Evolutionary conservation across 2,113 vertebrate species (phyloP), one percentile per base, ranked within the genome.

Genomic region (Phodopus roborovskii): DNA sequence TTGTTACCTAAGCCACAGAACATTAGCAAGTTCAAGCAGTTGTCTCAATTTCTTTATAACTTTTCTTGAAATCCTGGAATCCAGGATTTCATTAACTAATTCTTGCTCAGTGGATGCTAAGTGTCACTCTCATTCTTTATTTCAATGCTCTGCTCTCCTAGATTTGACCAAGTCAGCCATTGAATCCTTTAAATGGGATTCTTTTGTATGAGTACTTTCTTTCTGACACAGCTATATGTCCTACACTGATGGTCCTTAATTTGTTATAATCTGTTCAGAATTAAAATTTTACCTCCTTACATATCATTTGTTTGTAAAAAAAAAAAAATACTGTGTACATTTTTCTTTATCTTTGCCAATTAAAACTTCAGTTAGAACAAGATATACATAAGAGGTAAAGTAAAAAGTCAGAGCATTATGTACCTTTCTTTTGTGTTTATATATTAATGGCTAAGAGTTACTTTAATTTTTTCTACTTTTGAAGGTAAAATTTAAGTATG

Each of bases 381-480:
- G 36, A 85, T 22, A 53, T 79, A 85, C 82, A 6, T 95, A 60
- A 91, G 50, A 95, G 85, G 60, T 91, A 94, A 94, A 93, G 83
- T 96, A 50, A 95, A 88, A 96, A 88, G 83, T 92, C 4, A 79
- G 17, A 96, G 33, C n/a, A 79, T 66, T 86, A 30, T 66, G 92
- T 89, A 77, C 39, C 94, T 95, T 42, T 91, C 42, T 81, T 26
- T 3, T 74, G n/a, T 93, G 0, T 96, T 94, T 86, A 26, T 83
- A 79, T 90, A 74, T n/a, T 30, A 89, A 73, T 11, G 62, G 45
- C 33, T 0, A 1, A 22, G 77, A 91, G 33, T 1, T 82, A 39
- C 77, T 45, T 60, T 36, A 42, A 17, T 33, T 64, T 90, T 56
- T 78, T n/a, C 60, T 12, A 48, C 71, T 48, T 79, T 92, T 74